Conservation (phyloP, 2,113 vertebrate species). For the Gracilinanus agilis region DNA sequence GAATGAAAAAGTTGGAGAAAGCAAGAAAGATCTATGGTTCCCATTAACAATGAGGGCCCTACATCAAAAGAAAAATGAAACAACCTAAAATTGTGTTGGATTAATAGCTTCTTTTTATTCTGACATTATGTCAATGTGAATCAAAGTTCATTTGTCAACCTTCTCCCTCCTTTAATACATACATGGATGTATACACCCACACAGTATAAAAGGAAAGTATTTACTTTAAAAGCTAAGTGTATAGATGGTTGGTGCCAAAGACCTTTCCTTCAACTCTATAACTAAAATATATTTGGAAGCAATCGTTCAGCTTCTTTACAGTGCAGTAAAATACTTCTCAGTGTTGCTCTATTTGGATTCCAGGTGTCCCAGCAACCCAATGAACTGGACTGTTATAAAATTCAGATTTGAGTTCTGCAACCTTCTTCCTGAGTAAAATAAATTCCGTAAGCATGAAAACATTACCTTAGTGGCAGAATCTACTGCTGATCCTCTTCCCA, state of each 20-base stretch:
- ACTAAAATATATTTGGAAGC: neutral
- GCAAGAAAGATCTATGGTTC: slow-evolving; percentile 8
- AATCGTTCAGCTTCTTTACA: neutral
- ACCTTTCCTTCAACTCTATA: neutral
- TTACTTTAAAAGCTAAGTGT: neutral
- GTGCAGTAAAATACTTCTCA: neutral
- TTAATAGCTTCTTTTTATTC: neutral
- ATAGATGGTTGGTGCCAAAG: neutral
- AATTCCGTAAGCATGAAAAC: accelerated
- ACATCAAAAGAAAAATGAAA: neutral
- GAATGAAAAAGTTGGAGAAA: slow-evolving; percentile 4
- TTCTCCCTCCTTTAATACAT: too few relatives aligned
- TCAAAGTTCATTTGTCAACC: neutral
- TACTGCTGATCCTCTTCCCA: slow-evolving; percentile 94
- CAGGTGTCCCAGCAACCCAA: neutral
- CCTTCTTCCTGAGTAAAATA: neutral
- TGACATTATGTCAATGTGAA: neutral
- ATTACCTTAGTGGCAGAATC: slow-evolving; percentile 97
- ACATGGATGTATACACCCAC: neutral
- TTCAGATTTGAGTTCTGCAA: neutral
- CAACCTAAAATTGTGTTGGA: neutral
- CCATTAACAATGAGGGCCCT: neutral
- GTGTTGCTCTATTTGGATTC: neutral
- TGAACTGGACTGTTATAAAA: neutral
- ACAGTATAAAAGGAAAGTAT: neutral